Base-by-base conservation (phyloP, 2,113 vertebrate genomes). In the Electrona antarctica region DNA sequence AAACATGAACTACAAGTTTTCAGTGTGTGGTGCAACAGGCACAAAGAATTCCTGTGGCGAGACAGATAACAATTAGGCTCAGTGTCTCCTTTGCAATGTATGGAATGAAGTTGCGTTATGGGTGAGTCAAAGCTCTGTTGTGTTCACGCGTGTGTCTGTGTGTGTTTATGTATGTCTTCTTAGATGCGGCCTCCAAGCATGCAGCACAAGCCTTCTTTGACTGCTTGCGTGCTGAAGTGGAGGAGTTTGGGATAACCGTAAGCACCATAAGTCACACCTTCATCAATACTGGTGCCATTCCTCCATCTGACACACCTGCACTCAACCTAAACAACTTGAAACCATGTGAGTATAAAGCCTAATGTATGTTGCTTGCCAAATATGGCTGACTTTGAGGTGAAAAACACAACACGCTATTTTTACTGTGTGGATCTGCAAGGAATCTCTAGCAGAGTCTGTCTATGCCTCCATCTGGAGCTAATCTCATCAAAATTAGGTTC, bases 131-230 rank as follows among this genome's bases (percentile, higher is more conserved):
- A 11, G n/a, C 56, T 51, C 47, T 33, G 12, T 47, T 74, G 58
- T 57, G n/a, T 69, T 4, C 75, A 46, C 54, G 46, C 54, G 63
- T 51, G 47, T 71, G 45, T 65, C 47, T 21, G 7, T 61, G 50
- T 56, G 55, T 51, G 1, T 52, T 21, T 69, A 60, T 71, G 21
- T 60, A 49, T 56, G 6, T 6, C 46, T 51, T 74, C 76, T 46
- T 59, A 99, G 97, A 98, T 9, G 94, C 97, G 0, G 97, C 97
- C 29, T 98, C 97, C 2, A 99, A 99, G 77, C 98, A 99, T 0
- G 98, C 97, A 0, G 94, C 90, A 0, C 94, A 96, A n/a, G 97
- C 97, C 1, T 99, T 99, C 90, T 99, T 98, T 3, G 97, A 99
- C 85, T 97, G 97, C 64, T 94, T 99, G 64, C 86, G 97, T 68